Evolutionary conservation across 2,113 vertebrate genomes (phyloP).

Genomic region (Bungarus multicinctus): DNA sequence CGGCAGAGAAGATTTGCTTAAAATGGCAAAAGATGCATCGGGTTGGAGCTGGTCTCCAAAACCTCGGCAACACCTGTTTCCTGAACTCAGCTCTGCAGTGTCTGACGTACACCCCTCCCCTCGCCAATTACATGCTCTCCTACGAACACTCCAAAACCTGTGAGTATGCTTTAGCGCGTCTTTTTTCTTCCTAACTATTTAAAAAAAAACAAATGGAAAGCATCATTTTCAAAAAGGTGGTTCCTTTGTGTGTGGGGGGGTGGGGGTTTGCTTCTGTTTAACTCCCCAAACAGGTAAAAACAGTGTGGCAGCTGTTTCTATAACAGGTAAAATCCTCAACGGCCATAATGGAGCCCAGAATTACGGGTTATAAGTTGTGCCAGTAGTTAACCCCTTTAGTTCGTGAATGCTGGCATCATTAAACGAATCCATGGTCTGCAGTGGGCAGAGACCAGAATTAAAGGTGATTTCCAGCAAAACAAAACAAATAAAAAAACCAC

Average conservation of each 20-base stretch:
- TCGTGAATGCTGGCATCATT: too few relatives aligned
- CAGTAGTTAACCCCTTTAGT: too few relatives aligned
- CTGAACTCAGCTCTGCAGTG: conserved; percentile 95
- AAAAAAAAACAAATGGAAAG: conserved; percentile 2
- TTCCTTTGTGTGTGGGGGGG: neutral
- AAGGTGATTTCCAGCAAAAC: too few relatives aligned
- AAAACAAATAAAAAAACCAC: too few relatives aligned
- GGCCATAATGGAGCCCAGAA: too few relatives aligned
- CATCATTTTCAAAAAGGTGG: neutral
- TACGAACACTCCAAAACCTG: conserved; percentile 94
- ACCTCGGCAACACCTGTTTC: conserved; percentile 95
- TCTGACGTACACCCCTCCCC: conserved; percentile 90
- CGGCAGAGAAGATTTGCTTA: conserved; percentile 87
- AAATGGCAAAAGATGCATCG: conserved; percentile 89
- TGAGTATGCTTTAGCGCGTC: conserved; percentile 59
- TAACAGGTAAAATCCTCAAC: neutral
- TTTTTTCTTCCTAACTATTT: too few relatives aligned
- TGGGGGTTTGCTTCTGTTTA: neutral
- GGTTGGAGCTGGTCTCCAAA: conserved; percentile 94
- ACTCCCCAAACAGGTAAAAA: neutral
- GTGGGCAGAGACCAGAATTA: too few relatives aligned
- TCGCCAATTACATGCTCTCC: conserved; percentile 93
- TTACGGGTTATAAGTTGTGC: too few relatives aligned
- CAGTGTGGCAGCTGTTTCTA: neutral
- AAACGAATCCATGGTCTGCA: too few relatives aligned